Evolutionary conservation across 2,797 vertebrate species (phyloP).

Genomic region (Vireo griseus): DNA sequence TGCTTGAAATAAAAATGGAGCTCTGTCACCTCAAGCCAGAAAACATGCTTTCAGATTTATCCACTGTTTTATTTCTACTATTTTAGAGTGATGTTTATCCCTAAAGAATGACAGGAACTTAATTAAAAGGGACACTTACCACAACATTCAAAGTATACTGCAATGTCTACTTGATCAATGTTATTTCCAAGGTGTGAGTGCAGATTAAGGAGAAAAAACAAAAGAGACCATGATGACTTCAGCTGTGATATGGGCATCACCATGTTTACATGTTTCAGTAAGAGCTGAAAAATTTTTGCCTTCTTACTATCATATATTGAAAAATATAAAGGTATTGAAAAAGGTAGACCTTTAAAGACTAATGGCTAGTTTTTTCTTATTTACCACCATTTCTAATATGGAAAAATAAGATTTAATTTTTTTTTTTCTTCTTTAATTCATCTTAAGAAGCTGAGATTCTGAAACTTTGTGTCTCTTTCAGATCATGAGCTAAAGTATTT

Average conservation of each 20-base stretch:
- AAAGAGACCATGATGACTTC: neutral
- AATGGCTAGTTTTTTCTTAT: neutral
- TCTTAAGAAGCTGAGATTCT: neutral
- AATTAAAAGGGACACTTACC: neutral
- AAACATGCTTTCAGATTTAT: neutral
- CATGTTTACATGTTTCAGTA: neutral
- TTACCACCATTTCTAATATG: neutral
- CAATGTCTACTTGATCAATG: neutral
- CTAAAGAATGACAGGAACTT: neutral
- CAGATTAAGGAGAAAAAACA: neutral
- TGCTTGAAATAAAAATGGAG: neutral
- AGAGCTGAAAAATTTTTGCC: neutral
- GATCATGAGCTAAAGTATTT: neutral
- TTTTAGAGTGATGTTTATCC: neutral
- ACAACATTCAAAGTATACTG: neutral
- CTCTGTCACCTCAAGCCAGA: conserved; percentile 11
- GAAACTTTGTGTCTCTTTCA: neutral
- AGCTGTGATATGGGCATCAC: neutral
- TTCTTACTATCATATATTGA: neutral
- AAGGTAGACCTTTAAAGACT: neutral
- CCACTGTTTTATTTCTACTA: neutral
- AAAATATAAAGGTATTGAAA: neutral
- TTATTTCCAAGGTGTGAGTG: neutral
- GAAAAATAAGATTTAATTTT: neutral
- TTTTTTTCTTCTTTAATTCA: neutral